Conservation (phyloP, 2,888 invertebrate genomes). For the Nomada goodeniana region DNA sequence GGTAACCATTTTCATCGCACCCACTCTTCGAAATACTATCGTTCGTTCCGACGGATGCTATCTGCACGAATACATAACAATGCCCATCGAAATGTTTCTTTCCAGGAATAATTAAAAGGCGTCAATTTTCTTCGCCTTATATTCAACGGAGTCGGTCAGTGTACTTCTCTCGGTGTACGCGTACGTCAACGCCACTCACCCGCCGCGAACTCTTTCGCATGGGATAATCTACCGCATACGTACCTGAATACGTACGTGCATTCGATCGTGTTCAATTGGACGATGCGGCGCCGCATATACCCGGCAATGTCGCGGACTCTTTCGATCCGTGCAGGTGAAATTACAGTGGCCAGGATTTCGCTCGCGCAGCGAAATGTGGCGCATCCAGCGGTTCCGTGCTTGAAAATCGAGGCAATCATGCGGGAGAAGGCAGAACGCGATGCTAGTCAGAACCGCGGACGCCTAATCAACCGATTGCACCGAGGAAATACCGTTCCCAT, state of each 20-base stretch:
- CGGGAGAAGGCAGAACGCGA: constrained; percentile 59
- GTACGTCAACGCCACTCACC: too few species aligned
- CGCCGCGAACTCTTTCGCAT: too few species aligned
- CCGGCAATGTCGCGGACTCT: constrained; percentile 6
- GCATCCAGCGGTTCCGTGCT: constrained; percentile 26
- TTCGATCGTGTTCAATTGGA: constrained; percentile 5
- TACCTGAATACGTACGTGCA: neutral
- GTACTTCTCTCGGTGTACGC: too few species aligned
- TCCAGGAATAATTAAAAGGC: constrained; percentile 11
- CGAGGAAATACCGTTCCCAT: constrained; percentile 83
- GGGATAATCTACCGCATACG: too few species aligned
- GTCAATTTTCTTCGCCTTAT: neutral
- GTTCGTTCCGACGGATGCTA: too few species aligned
- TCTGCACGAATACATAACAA: too few species aligned
- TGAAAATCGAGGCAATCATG: constrained; percentile 68
- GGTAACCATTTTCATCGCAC: too few species aligned
- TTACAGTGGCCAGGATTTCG: constrained; percentile 38
- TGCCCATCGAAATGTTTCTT: too few species aligned
- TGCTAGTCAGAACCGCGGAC: constrained; percentile 65
- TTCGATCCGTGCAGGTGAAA: constrained; percentile 19
- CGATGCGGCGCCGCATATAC: neutral
- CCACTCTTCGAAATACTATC: too few species aligned
- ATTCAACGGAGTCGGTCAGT: too few species aligned
- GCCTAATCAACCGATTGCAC: constrained; percentile 78
- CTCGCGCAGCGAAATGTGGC: constrained; percentile 42